Evolutionary conservation across 1,140 invertebrate genomes (phyloP), one percentile per base, ranked within the genome.

Genomic region (Camponotus pennsylvanicus): DNA sequence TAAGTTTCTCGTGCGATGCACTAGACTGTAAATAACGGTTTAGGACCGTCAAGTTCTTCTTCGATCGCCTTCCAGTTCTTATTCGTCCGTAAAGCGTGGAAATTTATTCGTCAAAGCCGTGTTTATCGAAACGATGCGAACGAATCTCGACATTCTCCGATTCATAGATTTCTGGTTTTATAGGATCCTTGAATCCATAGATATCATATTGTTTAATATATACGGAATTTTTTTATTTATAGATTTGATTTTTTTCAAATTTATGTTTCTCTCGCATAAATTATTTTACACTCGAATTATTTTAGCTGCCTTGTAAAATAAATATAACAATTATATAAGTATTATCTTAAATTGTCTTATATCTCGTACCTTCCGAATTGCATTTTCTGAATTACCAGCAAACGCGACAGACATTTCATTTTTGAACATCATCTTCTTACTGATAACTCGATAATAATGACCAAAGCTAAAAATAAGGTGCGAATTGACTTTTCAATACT

Each of bases 21-120:
- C 34, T 57, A 34, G 1, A 18, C 13, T 34, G 55, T 83, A 83
- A 83, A 83, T 83, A 73, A 73, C 69, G 32, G 27, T 49, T 83
- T 83, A 61, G 55, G 13, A 37, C 11, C 27, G 40, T 82, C n/a
- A 34, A 71, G 11, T 70, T 42, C 34, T 45, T 18, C 15, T 21
- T n/a, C 64, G 8, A 37, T 32, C 9, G 64, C 5, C 63, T 27
- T 27, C 27, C 27, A 27, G 55, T 9, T 9, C 49, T 40, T 34
- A 37, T 55, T 55, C 15, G 63, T 55, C 45, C 45, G 37, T 83
- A 83, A 83, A 49, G 55, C 27, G 27, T 82, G 37, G 67, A 75
- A 73, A 83, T 83, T 83, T 73, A 83, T 83, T 83, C 55, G 18
- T 73, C 69, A 40, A 8, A 9, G 21, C 0, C 34, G 4, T n/a